A percentile compares a stretch with the other conserved stretches of the same genome.
Evolutionary conservation across 2,113 vertebrate species (phyloP).

Genomic region (Lagopus leucura): DNA sequence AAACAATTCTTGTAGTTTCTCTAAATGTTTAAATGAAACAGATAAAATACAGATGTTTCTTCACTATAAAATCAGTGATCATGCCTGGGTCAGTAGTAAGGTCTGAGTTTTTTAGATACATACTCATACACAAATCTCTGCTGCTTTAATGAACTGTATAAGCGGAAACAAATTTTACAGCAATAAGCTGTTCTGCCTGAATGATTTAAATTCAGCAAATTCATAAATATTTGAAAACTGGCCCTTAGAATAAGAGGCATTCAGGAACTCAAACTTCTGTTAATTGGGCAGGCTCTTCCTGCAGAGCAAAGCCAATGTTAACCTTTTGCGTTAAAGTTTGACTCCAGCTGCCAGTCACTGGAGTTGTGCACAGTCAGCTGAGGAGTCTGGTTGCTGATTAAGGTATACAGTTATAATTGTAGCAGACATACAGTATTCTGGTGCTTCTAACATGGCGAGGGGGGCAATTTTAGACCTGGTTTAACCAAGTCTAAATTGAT

Average conservation of each 20-base stretch:
- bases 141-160: slow-evolving; percentile 39
- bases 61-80: slow-evolving; percentile 41
- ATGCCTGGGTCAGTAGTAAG: neutral
- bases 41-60: slow-evolving; percentile 53
- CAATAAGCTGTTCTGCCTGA: slow-evolving; percentile 8
- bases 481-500: neutral
- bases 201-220: slow-evolving; percentile 22
- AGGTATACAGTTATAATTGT: neutral
- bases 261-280: neutral
- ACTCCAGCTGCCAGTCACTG: neutral
- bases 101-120: neutral
- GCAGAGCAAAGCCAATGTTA: neutral
- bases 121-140: neutral
- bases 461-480: neutral
- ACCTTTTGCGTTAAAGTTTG: neutral
- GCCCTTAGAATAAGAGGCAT: neutral
- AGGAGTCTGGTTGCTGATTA: neutral
- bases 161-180: slow-evolving; percentile 52
- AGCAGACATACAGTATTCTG: neutral
- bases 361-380: neutral
- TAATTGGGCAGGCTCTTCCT: neutral
- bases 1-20: neutral
- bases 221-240: slow-evolving; percentile 44
- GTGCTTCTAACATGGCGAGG: fast-evolving
- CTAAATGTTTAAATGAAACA: slow-evolving; percentile 16